Evolutionary conservation across 2,113 vertebrate species (phyloP), one percentile per base, ranked within the genome.

Genomic region (Gorsachius goisagi): DNA sequence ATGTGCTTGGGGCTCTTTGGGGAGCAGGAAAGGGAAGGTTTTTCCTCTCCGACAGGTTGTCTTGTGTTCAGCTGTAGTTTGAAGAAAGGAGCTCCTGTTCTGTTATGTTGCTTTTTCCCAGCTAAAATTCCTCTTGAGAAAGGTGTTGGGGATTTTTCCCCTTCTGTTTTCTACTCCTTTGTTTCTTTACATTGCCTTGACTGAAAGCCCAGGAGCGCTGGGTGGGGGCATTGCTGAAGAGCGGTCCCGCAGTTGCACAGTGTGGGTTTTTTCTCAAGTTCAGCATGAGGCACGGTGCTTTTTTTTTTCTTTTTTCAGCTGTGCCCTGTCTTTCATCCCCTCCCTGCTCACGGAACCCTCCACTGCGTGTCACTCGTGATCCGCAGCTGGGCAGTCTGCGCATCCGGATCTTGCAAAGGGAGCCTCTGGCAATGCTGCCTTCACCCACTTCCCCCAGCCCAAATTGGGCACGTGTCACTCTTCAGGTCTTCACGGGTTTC

Each of bases 71-170:
- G 2, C 7, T 39, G 3, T 5, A 73, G 35, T 13, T 18, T 67
- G 50, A 66, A 58, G 12, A 83, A 24, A 77, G 3, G 5, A 69
- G 5, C 0, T 2, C 13, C 24, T 81, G 56, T 15, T 80, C 69
- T 66, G 11, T 15, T 28, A 9, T 5, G 4, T 28, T 77, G 6
- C 15, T 74, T 64, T 52, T 87, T 74, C 37, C 67, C 15, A 88
- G 60, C 8, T 74, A 33, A 87, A 81, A 78, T 87, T 87, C 26
- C 20, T 22, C 69, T 47, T 47, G 9, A 71, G 64, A 71, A 85
- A 52, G 23, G 2, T 1, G 0, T 18, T 41, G 14, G 2, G 2
- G 0, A 7, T 56, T 52, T 78, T 79, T 32, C 20, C 23, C 22
- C 20, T 5, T 52, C 26, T 66, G 5, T 56, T 94, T 82, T 56